These are phyloP conservation scores for Pseudopodoces humilis DNA, from an alignment of 2,113 vertebrate species.

Conservation along the genomic window DNA sequence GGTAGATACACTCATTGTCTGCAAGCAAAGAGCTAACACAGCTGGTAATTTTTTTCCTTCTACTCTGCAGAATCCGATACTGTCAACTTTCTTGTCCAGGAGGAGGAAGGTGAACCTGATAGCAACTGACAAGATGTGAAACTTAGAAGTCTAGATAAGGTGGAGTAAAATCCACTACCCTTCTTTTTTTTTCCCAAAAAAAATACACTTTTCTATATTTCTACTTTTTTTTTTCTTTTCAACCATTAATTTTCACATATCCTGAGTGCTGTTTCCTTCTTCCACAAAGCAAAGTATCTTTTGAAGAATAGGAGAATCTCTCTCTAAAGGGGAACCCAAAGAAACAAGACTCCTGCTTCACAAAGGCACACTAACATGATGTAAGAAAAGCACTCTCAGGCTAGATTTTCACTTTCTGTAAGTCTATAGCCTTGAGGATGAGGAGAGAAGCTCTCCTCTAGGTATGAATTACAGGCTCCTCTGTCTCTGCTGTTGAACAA, in stretches of 20 bases:
- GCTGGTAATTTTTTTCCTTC: neutral
- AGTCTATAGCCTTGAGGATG: accelerated
- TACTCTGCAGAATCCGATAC: neutral
- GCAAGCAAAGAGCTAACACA: neutral
- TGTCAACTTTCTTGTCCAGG: neutral
- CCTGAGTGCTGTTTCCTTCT: neutral
- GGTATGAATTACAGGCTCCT: neutral
- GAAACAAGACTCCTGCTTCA: neutral
- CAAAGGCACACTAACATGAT: neutral
- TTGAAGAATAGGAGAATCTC: neutral
- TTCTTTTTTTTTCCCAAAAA: neutral
- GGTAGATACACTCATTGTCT: neutral
- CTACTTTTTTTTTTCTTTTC: neutral
- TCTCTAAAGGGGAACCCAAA: neutral
- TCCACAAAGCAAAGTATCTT: neutral
- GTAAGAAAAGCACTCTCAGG: neutral
- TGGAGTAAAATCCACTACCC: neutral
- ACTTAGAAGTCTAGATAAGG: neutral
- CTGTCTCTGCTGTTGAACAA: neutral
- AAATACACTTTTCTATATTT: neutral
- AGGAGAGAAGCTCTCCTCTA: neutral
- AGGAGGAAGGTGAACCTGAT: neutral
- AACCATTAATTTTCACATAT: neutral
- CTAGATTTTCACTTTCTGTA: neutral
- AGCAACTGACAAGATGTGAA: neutral